Conservation (phyloP, 2,888 invertebrate species). For the Pseudococcus viburni region DNA sequence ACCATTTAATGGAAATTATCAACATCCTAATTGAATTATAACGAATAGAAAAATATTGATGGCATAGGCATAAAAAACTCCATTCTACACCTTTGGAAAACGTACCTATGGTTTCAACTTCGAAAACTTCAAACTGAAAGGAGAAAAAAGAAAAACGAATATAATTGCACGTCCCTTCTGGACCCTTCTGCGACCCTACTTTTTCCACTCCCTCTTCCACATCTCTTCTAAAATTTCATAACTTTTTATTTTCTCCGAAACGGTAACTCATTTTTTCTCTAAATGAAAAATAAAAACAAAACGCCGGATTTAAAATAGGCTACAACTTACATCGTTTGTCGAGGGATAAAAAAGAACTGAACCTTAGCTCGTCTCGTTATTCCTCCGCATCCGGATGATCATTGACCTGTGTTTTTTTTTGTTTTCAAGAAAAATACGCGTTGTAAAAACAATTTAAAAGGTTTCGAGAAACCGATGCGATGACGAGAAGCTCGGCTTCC, state of each 20-base stretch:
- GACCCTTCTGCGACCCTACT: not conserved
- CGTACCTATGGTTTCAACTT: not conserved
- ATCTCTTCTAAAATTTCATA: not conserved
- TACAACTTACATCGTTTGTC: not conserved
- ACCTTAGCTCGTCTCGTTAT: not conserved
- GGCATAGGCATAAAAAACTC: not conserved
- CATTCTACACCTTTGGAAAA: not conserved
- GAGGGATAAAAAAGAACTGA: not conserved
- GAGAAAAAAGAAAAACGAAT: not conserved
- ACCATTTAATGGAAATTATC: not conserved
- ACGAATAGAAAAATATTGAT: not conserved
- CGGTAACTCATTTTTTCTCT: not conserved
- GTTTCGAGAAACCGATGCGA: not conserved
- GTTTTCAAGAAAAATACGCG: not conserved
- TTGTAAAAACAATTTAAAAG: slow-evolving; percentile 7
- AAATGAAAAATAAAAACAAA: not conserved
- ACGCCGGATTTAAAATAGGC: not conserved
- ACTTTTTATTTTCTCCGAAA: not conserved
- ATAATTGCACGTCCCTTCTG: not conserved
- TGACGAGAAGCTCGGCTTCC: not conserved
- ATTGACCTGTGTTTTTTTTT: not conserved
- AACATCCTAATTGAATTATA: not conserved
- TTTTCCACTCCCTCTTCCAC: not conserved
- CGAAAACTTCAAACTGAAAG: not conserved
- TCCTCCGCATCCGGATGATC: not conserved